Evolutionary conservation across 1,140 invertebrate genomes (phyloP).

Genomic region (Colletes gigas): DNA sequence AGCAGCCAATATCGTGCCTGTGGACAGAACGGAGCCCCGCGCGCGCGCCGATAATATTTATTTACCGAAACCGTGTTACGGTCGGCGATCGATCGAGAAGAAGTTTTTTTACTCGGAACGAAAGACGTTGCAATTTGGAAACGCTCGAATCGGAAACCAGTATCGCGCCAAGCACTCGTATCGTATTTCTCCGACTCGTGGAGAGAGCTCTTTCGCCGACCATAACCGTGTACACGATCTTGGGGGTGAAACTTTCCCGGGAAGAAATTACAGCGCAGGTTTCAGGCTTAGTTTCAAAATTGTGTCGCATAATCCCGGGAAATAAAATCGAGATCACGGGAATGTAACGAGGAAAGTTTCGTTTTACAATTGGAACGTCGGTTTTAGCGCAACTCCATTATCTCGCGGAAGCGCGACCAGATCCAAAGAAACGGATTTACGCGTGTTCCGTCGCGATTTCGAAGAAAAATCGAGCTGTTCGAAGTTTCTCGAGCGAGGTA

Average conservation of each 20-base stretch:
- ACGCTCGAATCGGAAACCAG: too few species aligned
- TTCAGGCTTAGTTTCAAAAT: slow-evolving; percentile 1
- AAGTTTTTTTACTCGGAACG: too few species aligned
- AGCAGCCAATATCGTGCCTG: too few species aligned
- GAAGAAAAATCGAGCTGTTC: background rate
- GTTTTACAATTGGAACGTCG: background rate
- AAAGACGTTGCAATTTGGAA: too few species aligned
- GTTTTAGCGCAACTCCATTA: background rate
- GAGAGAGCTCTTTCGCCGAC: too few species aligned
- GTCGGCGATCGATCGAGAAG: too few species aligned
- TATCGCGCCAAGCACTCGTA: too few species aligned
- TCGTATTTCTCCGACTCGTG: too few species aligned
- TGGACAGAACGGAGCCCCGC: too few species aligned
- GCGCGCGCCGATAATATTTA: too few species aligned
- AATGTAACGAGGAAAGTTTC: slow-evolving; percentile 31
- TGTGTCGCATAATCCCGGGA: background rate
- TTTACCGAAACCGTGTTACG: too few species aligned
- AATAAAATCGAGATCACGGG: slow-evolving; percentile 10
- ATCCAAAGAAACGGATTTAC: slow-evolving; percentile 3
- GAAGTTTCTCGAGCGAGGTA: background rate
- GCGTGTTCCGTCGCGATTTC: background rate
- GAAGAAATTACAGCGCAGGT: background rate
- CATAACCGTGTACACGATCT: background rate
- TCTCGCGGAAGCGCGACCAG: background rate
- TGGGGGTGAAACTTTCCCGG: background rate